Evolutionary conservation across 1,140 invertebrate species (phyloP), one percentile per base, ranked within the genome.

Genomic region (Drosophila tropicalis): DNA sequence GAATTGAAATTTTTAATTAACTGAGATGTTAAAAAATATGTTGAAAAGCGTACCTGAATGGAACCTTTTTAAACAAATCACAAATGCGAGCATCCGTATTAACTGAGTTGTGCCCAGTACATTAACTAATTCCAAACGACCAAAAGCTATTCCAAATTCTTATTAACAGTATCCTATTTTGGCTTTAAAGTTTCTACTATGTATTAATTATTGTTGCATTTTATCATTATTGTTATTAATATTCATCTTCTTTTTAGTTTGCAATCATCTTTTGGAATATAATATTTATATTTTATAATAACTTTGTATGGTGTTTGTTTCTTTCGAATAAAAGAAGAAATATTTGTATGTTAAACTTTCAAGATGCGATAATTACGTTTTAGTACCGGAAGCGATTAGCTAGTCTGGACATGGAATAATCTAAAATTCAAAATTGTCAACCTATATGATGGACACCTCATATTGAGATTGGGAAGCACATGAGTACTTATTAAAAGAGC

Each of bases 281-380:
- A 39, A 39, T 39, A n/a, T 32, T 25, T 47, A 57, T 5, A 34
- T 58, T n/a, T 62, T 41, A 29, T 44, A 41, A 0, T 13, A 44
- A 44, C 3, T 61, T 62, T 44, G 17, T 62, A 40, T 57, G 60
- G 32, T 57, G 39, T 64, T 12, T 60, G 64, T 32, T 72, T 79
- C 40, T 22, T 58, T 60, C 61, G 12, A 78, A 79, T 66, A 72
- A 66, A 75, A 32, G 0, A 9, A 39, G 19, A 29, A 1, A 72
- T 51, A 51, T 51, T 51, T 19, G 29, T 29, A 29, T 3, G n/a
- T 47, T 29, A 39, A 29, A 6, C 9, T 15, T 1, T 0, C 3
- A 22, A 15, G 36, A 32, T 6, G 5, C 12, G 57, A 62, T 25
- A 47, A 62, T n/a, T 19, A 9, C 5, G 13, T 10, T 12, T 51